Evolutionary conservation across 2,113 vertebrate species (phyloP).

Genomic region (Alces alces): DNA sequence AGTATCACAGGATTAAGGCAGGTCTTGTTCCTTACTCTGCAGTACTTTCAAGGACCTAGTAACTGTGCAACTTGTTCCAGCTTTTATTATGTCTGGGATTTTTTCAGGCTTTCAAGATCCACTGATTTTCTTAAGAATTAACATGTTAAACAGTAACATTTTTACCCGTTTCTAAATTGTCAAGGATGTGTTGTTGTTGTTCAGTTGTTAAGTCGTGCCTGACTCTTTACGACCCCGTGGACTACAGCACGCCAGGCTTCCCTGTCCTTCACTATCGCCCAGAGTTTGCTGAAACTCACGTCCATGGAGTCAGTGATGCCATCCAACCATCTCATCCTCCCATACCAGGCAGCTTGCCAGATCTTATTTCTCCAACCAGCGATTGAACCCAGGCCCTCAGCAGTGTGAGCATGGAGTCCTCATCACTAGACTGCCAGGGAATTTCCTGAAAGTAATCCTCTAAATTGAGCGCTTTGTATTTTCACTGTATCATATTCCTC

Average conservation of each 20-base stretch:
- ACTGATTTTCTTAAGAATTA: constrained; percentile 5
- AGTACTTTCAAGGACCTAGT: not conserved
- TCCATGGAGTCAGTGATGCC: not conserved
- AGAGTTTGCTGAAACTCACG: not conserved
- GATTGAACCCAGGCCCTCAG: not conserved
- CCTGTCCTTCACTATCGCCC: not conserved
- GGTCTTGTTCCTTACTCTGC: not conserved
- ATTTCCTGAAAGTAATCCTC: not conserved
- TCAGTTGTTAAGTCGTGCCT: not conserved
- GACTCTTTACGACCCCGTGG: not conserved
- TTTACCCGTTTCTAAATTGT: not conserved
- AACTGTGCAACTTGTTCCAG: not conserved
- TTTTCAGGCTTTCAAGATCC: constrained; percentile 13
- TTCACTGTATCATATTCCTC: not conserved
- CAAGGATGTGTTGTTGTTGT: not conserved
- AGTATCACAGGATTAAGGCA: not conserved
- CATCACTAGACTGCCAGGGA: not conserved
- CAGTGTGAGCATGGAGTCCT: not conserved
- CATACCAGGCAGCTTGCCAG: not conserved
- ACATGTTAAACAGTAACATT: not conserved
- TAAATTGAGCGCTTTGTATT: constrained; percentile 3
- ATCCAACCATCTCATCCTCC: not conserved
- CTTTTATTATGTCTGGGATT: not conserved
- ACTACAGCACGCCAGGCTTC: not conserved
- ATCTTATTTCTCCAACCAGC: not conserved